phyloP scores from a whole-genome alignment of 1,140 invertebrate species.

The Drosophila malerkotliana region DNA sequence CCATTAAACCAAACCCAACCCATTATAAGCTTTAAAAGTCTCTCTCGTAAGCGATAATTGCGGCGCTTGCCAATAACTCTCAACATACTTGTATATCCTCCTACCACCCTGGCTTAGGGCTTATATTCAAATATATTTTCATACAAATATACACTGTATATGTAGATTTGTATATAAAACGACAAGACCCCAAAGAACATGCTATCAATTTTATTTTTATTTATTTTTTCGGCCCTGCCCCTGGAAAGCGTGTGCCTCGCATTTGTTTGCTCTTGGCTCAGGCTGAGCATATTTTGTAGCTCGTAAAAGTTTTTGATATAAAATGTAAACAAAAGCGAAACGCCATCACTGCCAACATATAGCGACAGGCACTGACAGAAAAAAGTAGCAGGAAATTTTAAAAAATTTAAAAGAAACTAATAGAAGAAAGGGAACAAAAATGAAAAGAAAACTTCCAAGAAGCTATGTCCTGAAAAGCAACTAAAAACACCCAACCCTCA shows the following conservation, averaged over 20 bases:
- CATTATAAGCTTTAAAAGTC: constrained; percentile 15
- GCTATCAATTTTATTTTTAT: constrained; percentile 77
- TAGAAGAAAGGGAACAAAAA: too few relatives aligned
- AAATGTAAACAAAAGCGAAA: constrained; percentile 69
- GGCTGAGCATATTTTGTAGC: constrained; percentile 75
- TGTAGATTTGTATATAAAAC: constrained; percentile 8
- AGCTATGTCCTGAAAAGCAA: too few relatives aligned
- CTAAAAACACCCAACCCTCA: too few relatives aligned
- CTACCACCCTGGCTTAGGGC: not conserved
- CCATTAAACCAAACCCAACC: too few relatives aligned
- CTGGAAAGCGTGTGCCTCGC: constrained; percentile 12
- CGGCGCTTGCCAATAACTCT: constrained; percentile 19
- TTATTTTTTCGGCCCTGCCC: constrained; percentile 52
- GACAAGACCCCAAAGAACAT: constrained; percentile 41
- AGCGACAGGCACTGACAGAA: constrained; percentile 8
- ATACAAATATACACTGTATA: not conserved
- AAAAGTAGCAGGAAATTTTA: not conserved
- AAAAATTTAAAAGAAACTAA: not conserved
- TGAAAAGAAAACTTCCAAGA: too few relatives aligned
- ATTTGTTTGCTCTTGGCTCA: constrained; percentile 66
- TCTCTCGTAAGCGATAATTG: constrained; percentile 46
- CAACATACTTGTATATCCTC: constrained; percentile 38
- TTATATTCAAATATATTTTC: not conserved
- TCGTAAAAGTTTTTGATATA: constrained; percentile 81
- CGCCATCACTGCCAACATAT: constrained; percentile 12